These are phyloP conservation scores for Ophion ellenae DNA, from an alignment of 2,888 invertebrate genomes.

Conservation along the genomic window DNA sequence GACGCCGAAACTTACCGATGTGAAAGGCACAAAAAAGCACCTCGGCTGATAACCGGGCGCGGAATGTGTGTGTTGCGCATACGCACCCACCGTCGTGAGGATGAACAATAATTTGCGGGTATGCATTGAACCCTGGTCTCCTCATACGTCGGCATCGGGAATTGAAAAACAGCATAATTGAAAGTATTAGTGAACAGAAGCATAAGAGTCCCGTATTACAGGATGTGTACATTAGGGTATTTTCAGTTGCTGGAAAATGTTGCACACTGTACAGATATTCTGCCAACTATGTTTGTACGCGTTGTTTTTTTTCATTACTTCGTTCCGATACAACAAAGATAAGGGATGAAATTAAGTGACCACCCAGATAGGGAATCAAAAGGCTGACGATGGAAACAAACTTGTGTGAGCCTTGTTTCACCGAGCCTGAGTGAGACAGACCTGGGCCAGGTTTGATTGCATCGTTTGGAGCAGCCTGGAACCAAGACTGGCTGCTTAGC, in stretches of 20 bases:
- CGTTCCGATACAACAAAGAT: no score
- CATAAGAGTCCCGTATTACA: constrained; percentile 6
- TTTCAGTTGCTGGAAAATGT: neutral
- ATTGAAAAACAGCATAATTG: constrained; percentile 44
- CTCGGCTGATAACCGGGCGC: constrained; percentile 63
- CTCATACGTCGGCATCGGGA: constrained; percentile 3
- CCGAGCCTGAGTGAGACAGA: no score
- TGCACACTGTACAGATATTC: no score
- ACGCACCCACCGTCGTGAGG: constrained; percentile 9
- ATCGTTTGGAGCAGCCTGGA: no score
- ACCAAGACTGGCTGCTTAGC: no score
- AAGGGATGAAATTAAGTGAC: no score
- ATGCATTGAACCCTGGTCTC: neutral
- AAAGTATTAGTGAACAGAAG: constrained; percentile 15
- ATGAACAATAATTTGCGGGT: constrained; percentile 38
- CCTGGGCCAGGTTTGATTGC: no score
- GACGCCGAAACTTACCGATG: constrained; percentile 77
- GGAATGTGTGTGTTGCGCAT: constrained; percentile 12
- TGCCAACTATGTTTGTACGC: neutral
- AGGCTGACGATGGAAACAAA: no score
- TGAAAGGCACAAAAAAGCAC: constrained; percentile 76
- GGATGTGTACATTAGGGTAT: neutral
- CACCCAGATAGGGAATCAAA: no score
- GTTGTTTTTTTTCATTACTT: no score
- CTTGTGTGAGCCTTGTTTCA: no score